Evolutionary conservation across 2,888 invertebrate genomes (phyloP), one percentile per base, ranked within the genome.

Genomic region (Catocala nupta): DNA sequence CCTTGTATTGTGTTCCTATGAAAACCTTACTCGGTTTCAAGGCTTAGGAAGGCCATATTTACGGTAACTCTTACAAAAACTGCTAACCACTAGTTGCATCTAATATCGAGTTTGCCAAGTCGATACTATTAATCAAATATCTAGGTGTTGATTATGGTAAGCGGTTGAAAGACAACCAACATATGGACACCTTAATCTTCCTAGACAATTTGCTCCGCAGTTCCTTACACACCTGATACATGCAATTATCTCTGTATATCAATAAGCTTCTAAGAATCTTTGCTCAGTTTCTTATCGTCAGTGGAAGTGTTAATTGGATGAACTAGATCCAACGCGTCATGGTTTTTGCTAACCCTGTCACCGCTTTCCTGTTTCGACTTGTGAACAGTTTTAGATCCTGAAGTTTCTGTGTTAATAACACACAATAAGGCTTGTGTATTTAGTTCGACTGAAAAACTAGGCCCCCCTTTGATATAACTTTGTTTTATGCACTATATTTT

Each of bases 221-320:
- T 42, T 67, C 55, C 62, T 66, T 67, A 66, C 64, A 63, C 64
- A 63, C 50, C 13, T 42, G 53, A 52, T 62, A 49, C 48, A 49
- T 57, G 49, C 55, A 54, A 56, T 54, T 59, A 54, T 42, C 51
- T 25, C 52, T 16, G 59, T 57, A 63, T 59, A 65, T 62, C 56
- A 57, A 54, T 63, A 54, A 51, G 63, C 16, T 63, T 51, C 55
- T 59, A 33, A 59, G 61, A 51, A 61, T 33, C 50, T 36, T 42
- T 25, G 11, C 34, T 34, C n/a, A 50, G 47, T 47, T 56, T 57
- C 53, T 58, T 54, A 33, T n/a, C 13, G 11, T 42, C 43, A 51
- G 36, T 72, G 83, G 81, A 78, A 80, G 81, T 78, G 76, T 78
- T 83, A 83, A 83, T 83, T 83, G 83, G 82, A 80, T 77, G 82